Evolutionary conservation across 1,140 invertebrate species (phyloP).

Genomic region (Sipha flava): DNA sequence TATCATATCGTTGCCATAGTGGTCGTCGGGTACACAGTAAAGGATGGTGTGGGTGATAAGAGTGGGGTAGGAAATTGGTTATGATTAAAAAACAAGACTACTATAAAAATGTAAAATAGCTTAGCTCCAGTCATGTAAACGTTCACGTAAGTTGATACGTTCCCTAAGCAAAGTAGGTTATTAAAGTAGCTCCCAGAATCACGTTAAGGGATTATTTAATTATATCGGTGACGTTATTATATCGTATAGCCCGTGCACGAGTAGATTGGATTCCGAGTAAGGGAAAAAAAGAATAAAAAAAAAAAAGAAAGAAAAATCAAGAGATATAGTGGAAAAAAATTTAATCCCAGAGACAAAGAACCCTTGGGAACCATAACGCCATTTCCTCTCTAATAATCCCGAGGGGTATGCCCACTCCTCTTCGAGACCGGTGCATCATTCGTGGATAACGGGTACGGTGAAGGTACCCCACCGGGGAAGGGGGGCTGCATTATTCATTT

Average conservation of each 20-base stretch:
- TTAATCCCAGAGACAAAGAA: constrained; percentile 32
- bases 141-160: constrained; percentile 24
- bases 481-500: constrained; percentile 23
- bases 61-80: constrained; percentile 14
- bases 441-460: background rate
- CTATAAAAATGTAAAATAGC: constrained; percentile 29
- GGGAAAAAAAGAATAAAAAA: background rate
- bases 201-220: constrained; percentile 32
- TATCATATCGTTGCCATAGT: no score
- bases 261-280: constrained; percentile 22
- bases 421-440: background rate
- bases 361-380: constrained; percentile 30
- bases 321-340: constrained; percentile 16
- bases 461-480: background rate
- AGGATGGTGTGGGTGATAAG: no score
- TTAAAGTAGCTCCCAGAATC: constrained; percentile 20
- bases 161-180: background rate
- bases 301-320: constrained; percentile 21
- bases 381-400: constrained; percentile 27
- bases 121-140: constrained; percentile 5
- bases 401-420: background rate
- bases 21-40: no score
- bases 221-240: constrained; percentile 32
- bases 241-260: background rate
- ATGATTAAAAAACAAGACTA: constrained; percentile 29